Conservation (phyloP, 1,140 invertebrate genomes). For the Pseudomyrmex dendroicus region DNA sequence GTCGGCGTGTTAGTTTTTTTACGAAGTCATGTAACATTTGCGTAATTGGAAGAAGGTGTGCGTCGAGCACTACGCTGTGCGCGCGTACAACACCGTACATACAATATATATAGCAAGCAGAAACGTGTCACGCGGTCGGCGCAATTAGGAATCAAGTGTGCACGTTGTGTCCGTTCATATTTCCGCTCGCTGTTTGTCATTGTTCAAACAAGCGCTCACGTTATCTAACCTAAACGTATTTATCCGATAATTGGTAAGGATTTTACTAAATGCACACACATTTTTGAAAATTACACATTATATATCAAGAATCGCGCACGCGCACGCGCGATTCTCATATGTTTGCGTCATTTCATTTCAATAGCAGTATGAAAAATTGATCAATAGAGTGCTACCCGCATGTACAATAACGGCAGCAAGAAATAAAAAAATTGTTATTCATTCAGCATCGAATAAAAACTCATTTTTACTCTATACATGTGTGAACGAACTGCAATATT, state of each 20-base stretch:
- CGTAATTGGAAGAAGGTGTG: conserved; percentile 44
- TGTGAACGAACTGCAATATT: conserved; percentile 4
- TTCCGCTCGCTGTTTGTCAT: conserved; percentile 2
- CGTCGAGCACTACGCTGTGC: background rate
- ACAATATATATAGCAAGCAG: background rate
- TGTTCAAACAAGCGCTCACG: background rate
- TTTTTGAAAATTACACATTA: background rate
- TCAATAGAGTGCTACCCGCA: background rate
- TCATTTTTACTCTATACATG: background rate
- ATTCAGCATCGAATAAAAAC: conserved; percentile 23
- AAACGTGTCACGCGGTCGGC: conserved; percentile 39
- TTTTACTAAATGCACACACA: background rate
- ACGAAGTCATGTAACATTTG: conserved; percentile 25
- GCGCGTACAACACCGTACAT: background rate
- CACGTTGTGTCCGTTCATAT: conserved; percentile 24
- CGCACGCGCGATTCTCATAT: too few relatives aligned
- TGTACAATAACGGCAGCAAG: background rate
- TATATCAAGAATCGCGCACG: too few relatives aligned
- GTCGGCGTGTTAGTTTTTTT: background rate
- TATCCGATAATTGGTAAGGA: too few relatives aligned
- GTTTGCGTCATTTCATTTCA: background rate
- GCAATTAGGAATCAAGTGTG: conserved; percentile 47
- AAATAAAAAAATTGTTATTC: background rate
- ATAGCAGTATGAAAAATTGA: background rate
- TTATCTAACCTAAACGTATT: background rate